Evolutionary conservation across 2,888 invertebrate genomes (phyloP), one percentile per base, ranked within the genome.

Genomic region (Dicyrtoma fusca): DNA sequence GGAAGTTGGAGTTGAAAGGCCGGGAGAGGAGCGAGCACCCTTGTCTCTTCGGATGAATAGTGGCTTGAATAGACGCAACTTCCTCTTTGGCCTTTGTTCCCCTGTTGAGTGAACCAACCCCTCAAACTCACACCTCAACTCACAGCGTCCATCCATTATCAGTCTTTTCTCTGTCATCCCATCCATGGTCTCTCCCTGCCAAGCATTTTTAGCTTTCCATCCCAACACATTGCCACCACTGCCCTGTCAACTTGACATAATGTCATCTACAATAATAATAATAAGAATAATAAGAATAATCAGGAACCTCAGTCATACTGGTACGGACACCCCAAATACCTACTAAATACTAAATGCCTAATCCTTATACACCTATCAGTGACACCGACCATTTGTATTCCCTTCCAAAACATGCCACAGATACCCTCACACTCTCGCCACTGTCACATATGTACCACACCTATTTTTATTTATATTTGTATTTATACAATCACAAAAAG

Each of bases 131-230:
- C 68, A 68, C 68, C 68, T 68, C 57, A 25, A 51, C 44, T 57
- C 68, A 45, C 44, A 44, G 44, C 57, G 68, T 57, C 65, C 68
- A 57, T 68, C 68, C 68, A 68, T 68, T 68, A 68, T 55, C 55
- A 68, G 21, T 68, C 25, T 66, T 53, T 66, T 66, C 42, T 66
- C 53, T 66, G 66, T 66, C 51, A 66, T 66, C 17, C 53, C 53
- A 66, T 66, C 66, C 51, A 34, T 63, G 47, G 21, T 61, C 61
- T 53, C 17, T 53, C 17, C 8, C 6, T 17, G 11, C 17, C 19
- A 51, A 11, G 4, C 21, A 51, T 34, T 34, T 34, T 34, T 34
- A 34, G 4, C 34, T n/a, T 5, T 34, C 34, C 34, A 34, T 34
- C 34, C n/a, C n/a, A n/a, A n/a, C n/a, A n/a, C 34, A 34, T n/a